These are phyloP conservation scores for Camelus dromedarius DNA, from an alignment of 2,113 vertebrate species.

Conservation along the genomic window DNA sequence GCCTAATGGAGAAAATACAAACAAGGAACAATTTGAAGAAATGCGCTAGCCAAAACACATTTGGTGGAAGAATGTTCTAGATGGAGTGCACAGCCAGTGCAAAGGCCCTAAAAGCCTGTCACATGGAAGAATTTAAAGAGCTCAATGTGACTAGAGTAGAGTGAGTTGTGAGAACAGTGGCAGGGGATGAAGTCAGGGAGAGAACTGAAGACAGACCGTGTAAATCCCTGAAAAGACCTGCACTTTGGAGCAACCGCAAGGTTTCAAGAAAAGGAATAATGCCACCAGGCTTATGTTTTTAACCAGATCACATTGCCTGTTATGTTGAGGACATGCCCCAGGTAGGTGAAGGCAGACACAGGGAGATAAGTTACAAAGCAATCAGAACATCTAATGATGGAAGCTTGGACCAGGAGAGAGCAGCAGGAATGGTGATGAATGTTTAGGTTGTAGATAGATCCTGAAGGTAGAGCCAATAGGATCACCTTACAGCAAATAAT, in stretches of 20 bases:
- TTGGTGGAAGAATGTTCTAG: not conserved
- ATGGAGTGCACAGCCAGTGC: not conserved
- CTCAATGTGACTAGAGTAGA: not conserved
- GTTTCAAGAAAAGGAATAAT: not conserved
- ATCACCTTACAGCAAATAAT: not conserved
- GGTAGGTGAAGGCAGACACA: not conserved
- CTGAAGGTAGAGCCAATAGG: not conserved
- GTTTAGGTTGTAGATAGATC: not conserved
- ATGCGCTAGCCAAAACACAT: not conserved
- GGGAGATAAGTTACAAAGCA: not conserved
- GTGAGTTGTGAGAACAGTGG: no score
- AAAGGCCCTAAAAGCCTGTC: not conserved
- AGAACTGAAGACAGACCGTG: not conserved
- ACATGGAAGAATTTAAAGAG: not conserved
- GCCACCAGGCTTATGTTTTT: not conserved
- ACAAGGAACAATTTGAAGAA: not conserved
- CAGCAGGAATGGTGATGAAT: not conserved
- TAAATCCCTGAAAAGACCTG: not conserved
- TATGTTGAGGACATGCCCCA: not conserved
- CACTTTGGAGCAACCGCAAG: not conserved
- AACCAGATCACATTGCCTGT: not conserved
- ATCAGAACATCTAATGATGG: not conserved
- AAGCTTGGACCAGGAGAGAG: not conserved
- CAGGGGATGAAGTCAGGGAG: not conserved
- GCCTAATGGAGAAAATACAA: not conserved